Evolutionary conservation across 1,140 invertebrate genomes (phyloP).

Genomic region (Popillia japonica): DNA sequence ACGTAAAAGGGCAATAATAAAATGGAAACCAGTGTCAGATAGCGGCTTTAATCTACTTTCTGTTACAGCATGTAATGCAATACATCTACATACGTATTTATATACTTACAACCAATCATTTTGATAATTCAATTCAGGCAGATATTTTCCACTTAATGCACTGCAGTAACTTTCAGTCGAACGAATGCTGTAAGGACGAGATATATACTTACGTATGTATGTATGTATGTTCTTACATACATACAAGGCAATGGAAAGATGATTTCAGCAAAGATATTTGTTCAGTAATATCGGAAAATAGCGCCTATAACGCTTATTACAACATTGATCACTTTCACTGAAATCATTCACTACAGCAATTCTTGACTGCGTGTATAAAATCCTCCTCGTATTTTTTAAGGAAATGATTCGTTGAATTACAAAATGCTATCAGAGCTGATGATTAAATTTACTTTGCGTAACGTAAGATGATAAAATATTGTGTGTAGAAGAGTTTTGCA

Average conservation of each 20-base stretch:
- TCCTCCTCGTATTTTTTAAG: neutral
- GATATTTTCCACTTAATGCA: constrained; percentile 22
- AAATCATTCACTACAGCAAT: neutral
- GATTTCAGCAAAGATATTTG: neutral
- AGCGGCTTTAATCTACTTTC: constrained; percentile 19
- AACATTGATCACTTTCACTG: neutral
- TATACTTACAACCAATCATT: constrained; percentile 30
- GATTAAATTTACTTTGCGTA: neutral
- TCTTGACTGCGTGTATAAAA: neutral
- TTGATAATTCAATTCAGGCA: constrained; percentile 13
- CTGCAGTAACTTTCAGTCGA: neutral
- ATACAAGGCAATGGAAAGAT: neutral
- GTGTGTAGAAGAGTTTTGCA: neutral
- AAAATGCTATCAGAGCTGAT: neutral
- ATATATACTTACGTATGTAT: neutral
- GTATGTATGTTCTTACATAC: no score
- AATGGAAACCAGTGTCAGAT: constrained; percentile 24
- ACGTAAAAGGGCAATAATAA: constrained; percentile 32
- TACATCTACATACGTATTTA: neutral
- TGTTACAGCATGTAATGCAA: neutral
- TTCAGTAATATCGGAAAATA: neutral
- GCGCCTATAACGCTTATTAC: neutral
- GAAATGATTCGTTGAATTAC: neutral
- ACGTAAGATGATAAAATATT: neutral
- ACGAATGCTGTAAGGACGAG: neutral